Percentiles rank a stretch among this genome's conserved stretches.
These are phyloP conservation scores for Toxotes lorentzi DNA, from an alignment of 2,797 vertebrate genomes.

Conservation along the genomic window DNA sequence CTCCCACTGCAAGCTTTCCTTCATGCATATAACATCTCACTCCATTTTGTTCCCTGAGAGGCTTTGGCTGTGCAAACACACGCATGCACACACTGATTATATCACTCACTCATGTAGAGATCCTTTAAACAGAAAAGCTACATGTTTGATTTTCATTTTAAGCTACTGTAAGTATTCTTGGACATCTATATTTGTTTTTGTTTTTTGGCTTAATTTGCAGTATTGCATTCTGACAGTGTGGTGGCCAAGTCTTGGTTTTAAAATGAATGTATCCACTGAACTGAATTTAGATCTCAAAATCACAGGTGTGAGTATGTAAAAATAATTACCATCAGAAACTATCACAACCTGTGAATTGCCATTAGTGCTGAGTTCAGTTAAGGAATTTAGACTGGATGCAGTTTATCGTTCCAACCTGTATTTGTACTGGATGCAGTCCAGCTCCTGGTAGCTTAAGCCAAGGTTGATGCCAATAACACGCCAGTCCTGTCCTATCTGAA, in stretches of 20 bases:
- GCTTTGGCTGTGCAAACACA: conserved; percentile 23
- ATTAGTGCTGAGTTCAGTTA: neutral
- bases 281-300: neutral
- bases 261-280: neutral
- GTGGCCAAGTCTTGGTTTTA: neutral
- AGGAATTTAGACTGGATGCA: neutral
- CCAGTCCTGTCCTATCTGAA: conserved; percentile 93
- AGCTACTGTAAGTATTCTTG: neutral
- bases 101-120: conserved; percentile 20
- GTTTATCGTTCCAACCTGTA: conserved; percentile 83
- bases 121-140: conserved; percentile 24
- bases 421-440: conserved; percentile 90
- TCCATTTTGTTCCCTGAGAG: conserved; percentile 33
- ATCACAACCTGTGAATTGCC: neutral
- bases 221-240: neutral
- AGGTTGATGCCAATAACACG: conserved; percentile 91
- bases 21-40: conserved; percentile 42
- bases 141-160: neutral
- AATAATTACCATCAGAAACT: neutral
- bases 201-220: neutral
- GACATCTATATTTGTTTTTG: neutral
- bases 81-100: conserved; percentile 8
- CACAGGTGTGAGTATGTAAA: neutral
- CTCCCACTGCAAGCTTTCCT: conserved; percentile 38
- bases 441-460: conserved; percentile 88